Conservation (phyloP, 2,888 invertebrate genomes). For the Morinoia aosen region DNA sequence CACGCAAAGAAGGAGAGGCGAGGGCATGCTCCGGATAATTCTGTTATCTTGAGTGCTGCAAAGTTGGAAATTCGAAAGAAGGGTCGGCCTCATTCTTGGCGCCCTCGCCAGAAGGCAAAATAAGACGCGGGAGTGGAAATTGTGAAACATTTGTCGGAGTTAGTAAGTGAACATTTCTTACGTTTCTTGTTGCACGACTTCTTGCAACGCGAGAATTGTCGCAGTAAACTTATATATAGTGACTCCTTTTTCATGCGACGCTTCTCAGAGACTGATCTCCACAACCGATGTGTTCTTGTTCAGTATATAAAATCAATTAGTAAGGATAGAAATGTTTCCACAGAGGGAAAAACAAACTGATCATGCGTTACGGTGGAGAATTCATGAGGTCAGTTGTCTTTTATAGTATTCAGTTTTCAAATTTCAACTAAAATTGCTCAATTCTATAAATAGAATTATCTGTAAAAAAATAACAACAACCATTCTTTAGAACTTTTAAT, state of each 20-base stretch:
- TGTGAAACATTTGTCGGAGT: background rate
- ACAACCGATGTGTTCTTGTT: background rate
- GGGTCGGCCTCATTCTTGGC: background rate
- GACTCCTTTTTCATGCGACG: background rate
- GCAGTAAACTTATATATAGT: background rate
- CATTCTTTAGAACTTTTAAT: background rate
- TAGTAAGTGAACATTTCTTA: background rate
- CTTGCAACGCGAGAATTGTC: background rate
- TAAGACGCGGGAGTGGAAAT: background rate
- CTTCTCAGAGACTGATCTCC: background rate
- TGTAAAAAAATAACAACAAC: background rate
- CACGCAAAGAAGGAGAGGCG: background rate
- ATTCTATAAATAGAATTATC: background rate
- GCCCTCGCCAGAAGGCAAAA: background rate
- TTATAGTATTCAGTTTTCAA: background rate
- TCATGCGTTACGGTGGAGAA: too few species aligned
- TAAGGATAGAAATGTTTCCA: background rate
- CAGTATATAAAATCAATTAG: background rate
- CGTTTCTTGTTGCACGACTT: background rate
- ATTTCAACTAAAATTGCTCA: background rate
- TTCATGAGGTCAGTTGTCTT: too few species aligned
- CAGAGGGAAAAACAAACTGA: too few species aligned
- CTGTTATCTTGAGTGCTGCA: background rate
- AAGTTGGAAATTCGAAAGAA: background rate
- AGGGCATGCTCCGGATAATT: background rate